Base-by-base conservation (phyloP, 1,140 invertebrate genomes). In the Drosophila novamexicana region DNA sequence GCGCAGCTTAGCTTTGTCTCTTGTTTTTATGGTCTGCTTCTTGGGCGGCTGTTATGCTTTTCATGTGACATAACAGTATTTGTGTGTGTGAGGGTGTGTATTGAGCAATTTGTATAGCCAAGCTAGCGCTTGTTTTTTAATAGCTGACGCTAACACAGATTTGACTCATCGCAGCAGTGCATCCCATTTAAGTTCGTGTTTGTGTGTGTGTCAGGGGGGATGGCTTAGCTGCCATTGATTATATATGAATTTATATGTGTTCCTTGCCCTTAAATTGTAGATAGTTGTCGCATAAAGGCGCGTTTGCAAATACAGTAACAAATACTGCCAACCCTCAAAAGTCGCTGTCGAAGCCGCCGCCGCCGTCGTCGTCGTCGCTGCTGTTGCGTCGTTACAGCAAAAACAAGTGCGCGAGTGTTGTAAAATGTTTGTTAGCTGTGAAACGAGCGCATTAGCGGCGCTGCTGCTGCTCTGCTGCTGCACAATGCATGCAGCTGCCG, bases 31-130 rank as follows among this genome's bases (percentile, higher is more conserved):
- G 50, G 42, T 54, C 42, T 45, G 40, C 59, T 71, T 56, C 42
- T 70, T 34, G 16, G 45, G 14, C 16, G 36, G 65, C 57, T 76
- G 10, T 56, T 56, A 10, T 85, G 70, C 74, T 71, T 61, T 81
- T 78, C 68, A 68, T 75, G 77, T 88, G 84, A 89, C 84, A 89
- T 89, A 89, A 89, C 84, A 80, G 75, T 61, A 73, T 62, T 79
- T 52, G 67, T 54, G 63, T 47, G 66, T 62, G 47, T 29, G 45
- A 50, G 45, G 40, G 32, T 42, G 42, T 10, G 7, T 14, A 22
- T 53, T 14, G 53, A 53, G 39, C 59, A 64, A 64, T 37, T 36
- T 71, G 59, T 54, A 54, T 67, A 69, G 68, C 59, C 47, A 18
- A 61, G 64, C 22, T 56, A 54, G 37, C 56, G 37, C 32, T 61